Percentiles rank a stretch among this genome's conserved stretches.
phyloP scores from a whole-genome alignment of 2,113 vertebrate genomes.

The Ancistrus triradiatus region DNA sequence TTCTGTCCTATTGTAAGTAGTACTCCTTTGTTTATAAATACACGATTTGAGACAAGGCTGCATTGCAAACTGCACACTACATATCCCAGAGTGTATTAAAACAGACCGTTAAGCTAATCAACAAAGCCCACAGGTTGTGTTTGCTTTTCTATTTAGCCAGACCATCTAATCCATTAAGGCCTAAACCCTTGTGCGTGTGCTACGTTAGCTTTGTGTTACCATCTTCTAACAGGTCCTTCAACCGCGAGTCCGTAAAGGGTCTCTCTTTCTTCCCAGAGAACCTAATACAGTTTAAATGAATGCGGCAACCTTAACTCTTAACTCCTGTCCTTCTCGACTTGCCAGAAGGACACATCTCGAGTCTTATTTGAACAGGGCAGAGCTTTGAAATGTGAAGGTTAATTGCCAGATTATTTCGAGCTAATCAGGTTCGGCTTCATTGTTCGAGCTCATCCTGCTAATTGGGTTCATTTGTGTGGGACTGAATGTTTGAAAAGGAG shows the following conservation, averaged over 20 bases:
- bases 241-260: no score
- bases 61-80: no score
- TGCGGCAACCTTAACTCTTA: no score
- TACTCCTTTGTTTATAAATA: no score
- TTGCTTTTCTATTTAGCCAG: not conserved
- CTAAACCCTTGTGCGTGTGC: constrained; percentile 33
- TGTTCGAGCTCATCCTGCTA: constrained; percentile 40
- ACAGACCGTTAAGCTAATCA: no score
- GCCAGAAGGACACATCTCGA: not conserved
- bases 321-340: not conserved
- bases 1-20: no score
- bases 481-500: constrained; percentile 32
- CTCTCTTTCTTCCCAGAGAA: constrained; percentile 2
- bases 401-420: not conserved
- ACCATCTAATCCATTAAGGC: constrained; percentile 7
- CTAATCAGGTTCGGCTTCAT: constrained; percentile 11
- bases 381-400: not conserved
- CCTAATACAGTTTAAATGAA: constrained; percentile 13
- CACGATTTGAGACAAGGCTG: no score
- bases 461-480: constrained; percentile 44
- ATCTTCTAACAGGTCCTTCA: constrained; percentile 42
- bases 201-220: constrained; percentile 16
- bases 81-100: no score
- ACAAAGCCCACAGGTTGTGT: no score
- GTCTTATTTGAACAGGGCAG: not conserved